phyloP scores from a whole-genome alignment of 2,888 invertebrate species.

The Eristalis tenax region DNA sequence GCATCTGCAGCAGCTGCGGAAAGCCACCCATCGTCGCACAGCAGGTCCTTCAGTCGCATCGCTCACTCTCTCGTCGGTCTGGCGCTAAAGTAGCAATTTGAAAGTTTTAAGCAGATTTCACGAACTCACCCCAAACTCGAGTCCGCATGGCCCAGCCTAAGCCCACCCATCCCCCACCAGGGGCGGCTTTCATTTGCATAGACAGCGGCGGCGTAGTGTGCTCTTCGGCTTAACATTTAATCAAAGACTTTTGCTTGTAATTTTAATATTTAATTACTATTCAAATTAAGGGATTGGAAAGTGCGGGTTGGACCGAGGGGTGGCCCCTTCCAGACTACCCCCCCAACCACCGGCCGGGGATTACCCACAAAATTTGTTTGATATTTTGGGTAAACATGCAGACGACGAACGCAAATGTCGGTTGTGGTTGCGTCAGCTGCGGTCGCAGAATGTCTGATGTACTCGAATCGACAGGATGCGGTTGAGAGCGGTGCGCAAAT shows the following conservation, averaged over 20 bases:
- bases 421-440: slow-evolving; percentile 68
- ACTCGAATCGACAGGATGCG: slow-evolving; percentile 47
- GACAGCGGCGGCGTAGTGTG: slow-evolving; percentile 48
- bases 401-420: slow-evolving; percentile 63
- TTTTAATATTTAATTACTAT: slow-evolving; percentile 72
- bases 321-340: slow-evolving; percentile 23
- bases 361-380: slow-evolving; percentile 59
- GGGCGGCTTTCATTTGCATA: slow-evolving; percentile 50
- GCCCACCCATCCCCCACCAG: slow-evolving; percentile 24
- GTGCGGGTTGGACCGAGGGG: slow-evolving; percentile 8
- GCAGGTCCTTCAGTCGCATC: slow-evolving; percentile 27
- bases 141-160: slow-evolving; percentile 16
- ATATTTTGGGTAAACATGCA: slow-evolving; percentile 69
- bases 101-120: slow-evolving; percentile 70
- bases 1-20: slow-evolving; percentile 48
- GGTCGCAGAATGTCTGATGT: slow-evolving; percentile 68
- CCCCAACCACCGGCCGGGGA: slow-evolving; percentile 24
- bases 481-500: neutral
- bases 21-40: slow-evolving; percentile 42
- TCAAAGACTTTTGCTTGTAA: slow-evolving; percentile 72
- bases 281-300: slow-evolving; percentile 69
- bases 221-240: slow-evolving; percentile 68
- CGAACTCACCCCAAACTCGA: slow-evolving; percentile 28
- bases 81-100: slow-evolving; percentile 65
- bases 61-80: slow-evolving; percentile 14